Base-by-base conservation (phyloP, 2,888 invertebrate genomes). In the Myathropa florea region DNA sequence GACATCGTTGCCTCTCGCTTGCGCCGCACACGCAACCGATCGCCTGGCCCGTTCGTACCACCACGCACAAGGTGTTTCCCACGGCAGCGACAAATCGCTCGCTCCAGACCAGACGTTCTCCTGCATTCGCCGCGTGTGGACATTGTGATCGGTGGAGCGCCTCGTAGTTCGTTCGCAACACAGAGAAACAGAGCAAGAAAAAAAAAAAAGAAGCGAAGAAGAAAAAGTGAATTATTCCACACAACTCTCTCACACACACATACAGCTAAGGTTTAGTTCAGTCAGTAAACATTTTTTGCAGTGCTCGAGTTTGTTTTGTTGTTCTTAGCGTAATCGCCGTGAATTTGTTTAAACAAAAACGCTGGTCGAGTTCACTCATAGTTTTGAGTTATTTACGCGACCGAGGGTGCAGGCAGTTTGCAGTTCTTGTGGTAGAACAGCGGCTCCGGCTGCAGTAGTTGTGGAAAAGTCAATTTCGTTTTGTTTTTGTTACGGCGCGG, bases 71-170 rank as follows among this genome's bases (percentile, higher is more conserved):
- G 86, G 86, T 86, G 86, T 86, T 86, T 86, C 83, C 86, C 86
- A 86, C 86, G 86, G 83, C 78, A 86, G 83, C 86, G 78, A 86
- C 78, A 79, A 73, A 63, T 78, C 55, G 78, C 67, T 86, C 86
- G 86, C 86, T 86, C 86, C 86, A 86, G 86, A 86, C 86, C 86
- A 86, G 86, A 86, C 86, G 86, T 86, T 86, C 86, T 83, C 86
- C 86, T 82, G 86, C 86, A 82, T 86, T 86, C 86, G 86, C 83
- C 83, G 86, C 86, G 86, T 86, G 83, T 86, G 70, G 86, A 86
- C 86, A 86, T 61, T 85, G 78, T 83, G 78, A 83, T 53, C 78
- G 79, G 86, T 86, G 83, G 86, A 82, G 78, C 79, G 86, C 79
- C 73, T 76, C 79, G 86, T 59, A 79, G 61, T 70, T 86, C 57